These are phyloP conservation scores for Trilocha varians DNA, from an alignment of 2,888 invertebrate genomes.

Conservation along the genomic window DNA sequence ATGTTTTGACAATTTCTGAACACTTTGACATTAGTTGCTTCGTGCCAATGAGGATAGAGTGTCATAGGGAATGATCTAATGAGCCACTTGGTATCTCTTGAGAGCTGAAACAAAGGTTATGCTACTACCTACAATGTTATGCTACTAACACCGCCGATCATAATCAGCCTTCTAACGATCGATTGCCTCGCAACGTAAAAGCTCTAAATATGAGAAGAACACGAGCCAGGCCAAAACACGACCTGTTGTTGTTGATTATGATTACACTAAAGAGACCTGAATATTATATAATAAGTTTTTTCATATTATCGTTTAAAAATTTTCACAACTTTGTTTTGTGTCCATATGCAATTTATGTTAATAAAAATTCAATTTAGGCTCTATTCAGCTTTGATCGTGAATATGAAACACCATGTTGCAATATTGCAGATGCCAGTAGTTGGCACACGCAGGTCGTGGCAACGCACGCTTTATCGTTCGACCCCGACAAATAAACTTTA, in stretches of 20 bases:
- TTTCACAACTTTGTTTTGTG: background rate
- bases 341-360: background rate
- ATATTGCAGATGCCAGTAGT: background rate
- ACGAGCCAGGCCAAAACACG: background rate
- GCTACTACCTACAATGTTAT: no score
- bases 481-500: background rate
- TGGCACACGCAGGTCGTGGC: background rate
- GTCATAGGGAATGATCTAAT: no score
- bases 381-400: background rate
- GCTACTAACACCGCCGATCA: no score
- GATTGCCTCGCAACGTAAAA: background rate
- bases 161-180: no score
- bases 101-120: no score
- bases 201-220: background rate
- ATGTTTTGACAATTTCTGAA: no score
- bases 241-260: background rate
- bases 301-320: no score
- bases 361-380: background rate
- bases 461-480: background rate
- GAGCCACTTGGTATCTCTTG: no score
- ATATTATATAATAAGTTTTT: no score
- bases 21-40: no score
- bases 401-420: background rate
- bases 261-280: no score
- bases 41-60: no score